phyloP scores from a whole-genome alignment of 2,797 vertebrate species.

The Pangasius mekongensis region DNA sequence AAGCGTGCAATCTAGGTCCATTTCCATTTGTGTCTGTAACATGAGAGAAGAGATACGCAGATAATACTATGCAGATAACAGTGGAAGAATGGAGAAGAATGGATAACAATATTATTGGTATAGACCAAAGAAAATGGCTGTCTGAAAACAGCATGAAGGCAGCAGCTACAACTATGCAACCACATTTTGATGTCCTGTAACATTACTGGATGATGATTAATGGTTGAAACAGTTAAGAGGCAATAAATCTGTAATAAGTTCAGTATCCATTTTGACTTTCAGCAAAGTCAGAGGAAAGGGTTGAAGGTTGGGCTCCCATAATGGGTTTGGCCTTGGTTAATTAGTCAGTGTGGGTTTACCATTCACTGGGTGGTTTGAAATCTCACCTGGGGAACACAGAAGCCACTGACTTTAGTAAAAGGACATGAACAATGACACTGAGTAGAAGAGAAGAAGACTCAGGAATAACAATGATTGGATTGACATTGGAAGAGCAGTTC shows the following conservation, averaged over 20 bases:
- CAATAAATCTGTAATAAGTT: slow-evolving; percentile 2
- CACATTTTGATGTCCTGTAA: not conserved
- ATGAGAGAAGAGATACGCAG: slow-evolving; percentile 34
- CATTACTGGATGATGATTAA: not conserved
- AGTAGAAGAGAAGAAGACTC: slow-evolving; percentile 4
- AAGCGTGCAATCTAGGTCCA: slow-evolving; percentile 32
- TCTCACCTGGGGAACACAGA: slow-evolving; percentile 33
- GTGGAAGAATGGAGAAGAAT: slow-evolving; percentile 25
- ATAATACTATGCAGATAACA: slow-evolving; percentile 2
- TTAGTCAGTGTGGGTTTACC: slow-evolving; percentile 50
- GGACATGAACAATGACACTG: slow-evolving; percentile 37
- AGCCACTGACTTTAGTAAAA: slow-evolving; percentile 34
- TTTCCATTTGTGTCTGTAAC: slow-evolving; percentile 45
- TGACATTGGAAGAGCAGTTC: slow-evolving; percentile 15
- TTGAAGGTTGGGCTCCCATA: slow-evolving; percentile 25
- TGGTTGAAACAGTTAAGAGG: not conserved
- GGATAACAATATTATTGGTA: slow-evolving; percentile 15
- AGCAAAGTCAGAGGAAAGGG: slow-evolving; percentile 17
- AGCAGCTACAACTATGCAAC: not conserved
- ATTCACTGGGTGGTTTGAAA: slow-evolving; percentile 30
- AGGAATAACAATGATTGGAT: slow-evolving; percentile 31
- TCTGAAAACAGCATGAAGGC: not conserved
- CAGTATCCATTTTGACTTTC: slow-evolving; percentile 49
- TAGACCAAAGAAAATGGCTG: not conserved
- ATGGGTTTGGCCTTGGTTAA: slow-evolving; percentile 47